These are phyloP conservation scores for Acrossocheilus fasciatus DNA, from an alignment of 2,797 vertebrate genomes.

Conservation along the genomic window DNA sequence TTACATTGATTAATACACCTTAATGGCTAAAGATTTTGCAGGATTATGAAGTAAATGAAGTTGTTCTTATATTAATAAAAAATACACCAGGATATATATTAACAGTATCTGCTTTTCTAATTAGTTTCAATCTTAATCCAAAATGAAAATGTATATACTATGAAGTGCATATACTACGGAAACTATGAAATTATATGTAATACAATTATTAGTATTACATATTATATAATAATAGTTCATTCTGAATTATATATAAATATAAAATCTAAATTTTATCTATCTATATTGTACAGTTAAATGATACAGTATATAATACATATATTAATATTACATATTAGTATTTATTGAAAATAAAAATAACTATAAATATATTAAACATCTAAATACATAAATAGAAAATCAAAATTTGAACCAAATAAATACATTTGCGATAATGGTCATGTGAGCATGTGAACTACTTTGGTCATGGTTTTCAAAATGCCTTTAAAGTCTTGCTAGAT, in stretches of 20 bases:
- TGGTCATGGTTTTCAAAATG: too few relatives aligned
- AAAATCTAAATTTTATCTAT: neutral
- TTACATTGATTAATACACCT: neutral
- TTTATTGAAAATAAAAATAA: neutral
- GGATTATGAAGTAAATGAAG: neutral
- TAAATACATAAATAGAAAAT: neutral
- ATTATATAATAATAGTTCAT: too few relatives aligned
- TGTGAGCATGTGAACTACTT: neutral
- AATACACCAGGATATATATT: neutral
- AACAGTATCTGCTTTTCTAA: neutral
- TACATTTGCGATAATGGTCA: neutral
- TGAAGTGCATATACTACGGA: too few relatives aligned
- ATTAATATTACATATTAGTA: neutral
- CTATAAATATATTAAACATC: neutral
- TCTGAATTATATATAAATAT: too few relatives aligned
- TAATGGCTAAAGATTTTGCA: neutral
- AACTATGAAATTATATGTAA: too few relatives aligned
- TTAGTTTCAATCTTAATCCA: neutral
- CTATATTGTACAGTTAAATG: neutral
- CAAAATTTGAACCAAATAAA: neutral
- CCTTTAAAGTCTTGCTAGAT: neutral
- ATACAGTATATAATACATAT: neutral
- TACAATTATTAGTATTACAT: too few relatives aligned
- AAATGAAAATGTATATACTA: neutral
- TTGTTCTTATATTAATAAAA: neutral